A percentile compares a stretch with the other conserved stretches of the same genome.
These are phyloP conservation scores for Prionailurus viverrinus DNA, from an alignment of 2,113 vertebrate genomes.

Conservation along the genomic window DNA sequence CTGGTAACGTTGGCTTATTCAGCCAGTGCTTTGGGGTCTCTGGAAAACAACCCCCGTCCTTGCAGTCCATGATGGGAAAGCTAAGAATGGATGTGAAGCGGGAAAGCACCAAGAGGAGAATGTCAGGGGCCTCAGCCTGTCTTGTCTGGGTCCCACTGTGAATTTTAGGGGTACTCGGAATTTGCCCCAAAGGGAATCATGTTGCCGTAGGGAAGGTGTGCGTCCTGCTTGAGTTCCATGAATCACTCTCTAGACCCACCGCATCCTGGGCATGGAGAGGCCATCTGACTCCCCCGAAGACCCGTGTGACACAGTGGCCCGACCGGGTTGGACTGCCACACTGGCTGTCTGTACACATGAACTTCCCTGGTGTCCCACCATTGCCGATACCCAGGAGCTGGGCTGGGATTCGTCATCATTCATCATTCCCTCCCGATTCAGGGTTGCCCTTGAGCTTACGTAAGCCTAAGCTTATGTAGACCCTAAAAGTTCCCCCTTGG, in stretches of 20 bases:
- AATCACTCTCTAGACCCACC: fast-evolving
- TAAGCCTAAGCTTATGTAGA: background rate
- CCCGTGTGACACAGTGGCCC: background rate
- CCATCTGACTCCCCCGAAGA: background rate
- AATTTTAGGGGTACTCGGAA: background rate
- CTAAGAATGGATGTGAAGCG: background rate
- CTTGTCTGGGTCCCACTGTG: background rate
- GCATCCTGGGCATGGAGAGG: background rate
- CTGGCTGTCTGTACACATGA: background rate
- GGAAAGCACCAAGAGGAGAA: background rate
- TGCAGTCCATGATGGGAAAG: background rate
- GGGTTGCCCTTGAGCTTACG: background rate
- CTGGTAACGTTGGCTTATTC: background rate
- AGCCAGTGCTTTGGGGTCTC: background rate
- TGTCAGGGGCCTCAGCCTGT: background rate
- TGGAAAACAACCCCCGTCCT: background rate
- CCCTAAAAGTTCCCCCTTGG: background rate
- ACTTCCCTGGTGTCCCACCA: background rate
- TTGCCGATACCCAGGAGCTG: background rate
- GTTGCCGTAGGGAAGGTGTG: background rate
- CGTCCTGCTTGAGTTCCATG: background rate
- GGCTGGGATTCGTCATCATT: background rate
- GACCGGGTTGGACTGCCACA: too few species aligned
- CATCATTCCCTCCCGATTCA: background rate
- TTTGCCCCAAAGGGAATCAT: background rate